Percentiles rank a stretch among this genome's conserved stretches.
Conservation (phyloP, 2,113 vertebrate genomes). For the Gracilinanus agilis region DNA sequence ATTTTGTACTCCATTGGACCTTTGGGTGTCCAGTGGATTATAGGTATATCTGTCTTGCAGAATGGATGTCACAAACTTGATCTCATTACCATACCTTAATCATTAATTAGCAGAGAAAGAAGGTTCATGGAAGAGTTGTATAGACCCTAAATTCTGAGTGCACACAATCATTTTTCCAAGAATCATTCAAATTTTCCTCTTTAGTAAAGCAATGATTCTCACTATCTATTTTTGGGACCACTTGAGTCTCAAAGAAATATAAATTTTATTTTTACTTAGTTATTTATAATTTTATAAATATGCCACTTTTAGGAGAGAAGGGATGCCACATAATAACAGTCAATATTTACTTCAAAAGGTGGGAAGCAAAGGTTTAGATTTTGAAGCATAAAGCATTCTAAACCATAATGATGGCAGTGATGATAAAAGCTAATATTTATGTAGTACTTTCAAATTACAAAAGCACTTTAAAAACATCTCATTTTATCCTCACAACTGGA, state of each 20-base stretch:
- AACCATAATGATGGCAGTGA: not conserved
- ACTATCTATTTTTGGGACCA: not conserved
- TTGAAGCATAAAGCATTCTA: not conserved
- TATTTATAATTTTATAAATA: not conserved
- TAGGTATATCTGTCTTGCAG: not conserved
- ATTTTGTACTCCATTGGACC: not conserved
- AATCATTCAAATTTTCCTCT: not conserved
- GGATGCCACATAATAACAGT: conserved; percentile 1
- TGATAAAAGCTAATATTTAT: not conserved
- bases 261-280: not conserved
- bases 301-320: conserved; percentile 24
- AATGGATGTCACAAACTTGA: not conserved
- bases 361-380: not conserved
- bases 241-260: not conserved
- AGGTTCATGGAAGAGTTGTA: not conserved
- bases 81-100: not conserved
- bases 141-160: not conserved
- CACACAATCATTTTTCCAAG: not conserved
- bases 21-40: not conserved
- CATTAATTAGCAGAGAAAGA: not conserved
- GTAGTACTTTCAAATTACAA: not conserved
- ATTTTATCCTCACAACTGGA: not conserved
- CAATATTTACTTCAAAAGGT: not conserved
- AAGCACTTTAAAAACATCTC: not conserved
- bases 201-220: not conserved